phyloP scores from a whole-genome alignment of 53 echinoderm and acorn worm species.

The Luidia sarsii region DNA sequence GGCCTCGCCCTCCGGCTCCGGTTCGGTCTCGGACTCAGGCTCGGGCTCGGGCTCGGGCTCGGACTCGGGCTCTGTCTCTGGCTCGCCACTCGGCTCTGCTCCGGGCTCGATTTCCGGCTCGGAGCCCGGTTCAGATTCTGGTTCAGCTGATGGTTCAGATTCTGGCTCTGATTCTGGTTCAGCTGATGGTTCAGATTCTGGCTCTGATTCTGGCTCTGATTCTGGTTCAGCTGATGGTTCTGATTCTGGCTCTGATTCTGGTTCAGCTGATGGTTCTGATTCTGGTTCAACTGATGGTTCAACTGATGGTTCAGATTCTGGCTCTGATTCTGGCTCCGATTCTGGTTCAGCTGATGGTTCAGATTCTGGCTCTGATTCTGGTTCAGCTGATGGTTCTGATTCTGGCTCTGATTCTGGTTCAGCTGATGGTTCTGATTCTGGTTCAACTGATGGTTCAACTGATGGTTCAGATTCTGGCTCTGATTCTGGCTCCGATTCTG shows the following conservation, averaged over 20 bases:
- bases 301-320: conserved; percentile 19
- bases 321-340: conserved; percentile 20
- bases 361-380: conserved; percentile 18
- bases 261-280: conserved; percentile 30
- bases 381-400: conserved; percentile 41
- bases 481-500: conserved; percentile 23
- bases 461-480: conserved; percentile 37
- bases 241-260: conserved; percentile 37
- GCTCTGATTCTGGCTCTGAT: conserved; percentile 25
- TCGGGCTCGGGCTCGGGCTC: conserved; percentile 63
- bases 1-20: conserved; percentile 67
- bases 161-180: conserved; percentile 3
- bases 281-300: conserved; percentile 39
- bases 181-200: conserved; percentile 25
- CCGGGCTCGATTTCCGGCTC: conserved; percentile 23
- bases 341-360: conserved; percentile 39
- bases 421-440: conserved; percentile 18
- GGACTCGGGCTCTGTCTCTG: background rate
- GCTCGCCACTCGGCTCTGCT: conserved; percentile 1
- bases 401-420: conserved; percentile 36
- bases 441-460: conserved; percentile 22
- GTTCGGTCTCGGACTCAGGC: conserved; percentile 61
- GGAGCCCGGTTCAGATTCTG: conserved; percentile 7
- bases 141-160: conserved; percentile 8
- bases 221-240: conserved; percentile 29